phyloP scores from a whole-genome alignment of 2,888 invertebrate species.

The Clunio marinus region DNA sequence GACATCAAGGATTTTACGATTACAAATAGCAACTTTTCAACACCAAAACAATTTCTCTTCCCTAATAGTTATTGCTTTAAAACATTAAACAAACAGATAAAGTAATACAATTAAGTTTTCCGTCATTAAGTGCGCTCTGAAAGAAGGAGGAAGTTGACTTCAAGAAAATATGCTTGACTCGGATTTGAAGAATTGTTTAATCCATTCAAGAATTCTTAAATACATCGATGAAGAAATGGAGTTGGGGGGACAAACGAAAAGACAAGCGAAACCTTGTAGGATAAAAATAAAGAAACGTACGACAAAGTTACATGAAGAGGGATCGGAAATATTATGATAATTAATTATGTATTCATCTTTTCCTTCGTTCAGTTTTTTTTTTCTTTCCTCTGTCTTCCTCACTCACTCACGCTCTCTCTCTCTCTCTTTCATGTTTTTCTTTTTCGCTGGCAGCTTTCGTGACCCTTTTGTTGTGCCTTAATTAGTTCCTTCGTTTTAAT shows the following conservation, averaged over 20 bases:
- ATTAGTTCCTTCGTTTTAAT: constrained; percentile 33
- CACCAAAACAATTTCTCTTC: no score
- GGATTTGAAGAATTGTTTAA: no score
- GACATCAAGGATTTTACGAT: no score
- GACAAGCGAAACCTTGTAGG: neutral
- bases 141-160: neutral
- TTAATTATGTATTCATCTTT: constrained; percentile 37
- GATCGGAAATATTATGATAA: constrained; percentile 32
- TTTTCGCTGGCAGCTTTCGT: no score
- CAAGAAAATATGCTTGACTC: no score
- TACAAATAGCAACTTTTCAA: no score
- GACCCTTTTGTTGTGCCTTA: constrained; percentile 37
- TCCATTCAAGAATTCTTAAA: no score
- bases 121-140: neutral
- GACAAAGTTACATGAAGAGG: neutral
- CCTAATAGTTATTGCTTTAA: neutral
- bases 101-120: neutral
- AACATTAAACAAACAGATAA: neutral
- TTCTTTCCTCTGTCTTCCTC: neutral
- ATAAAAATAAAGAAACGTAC: neutral
- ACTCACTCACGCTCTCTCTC: no score
- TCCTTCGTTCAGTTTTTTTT: neutral
- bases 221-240: no score
- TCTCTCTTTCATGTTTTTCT: no score
- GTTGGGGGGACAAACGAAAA: no score